These are phyloP conservation scores for Cynocephalus volans DNA, from an alignment of 2,113 vertebrate genomes.

Conservation along the genomic window DNA sequence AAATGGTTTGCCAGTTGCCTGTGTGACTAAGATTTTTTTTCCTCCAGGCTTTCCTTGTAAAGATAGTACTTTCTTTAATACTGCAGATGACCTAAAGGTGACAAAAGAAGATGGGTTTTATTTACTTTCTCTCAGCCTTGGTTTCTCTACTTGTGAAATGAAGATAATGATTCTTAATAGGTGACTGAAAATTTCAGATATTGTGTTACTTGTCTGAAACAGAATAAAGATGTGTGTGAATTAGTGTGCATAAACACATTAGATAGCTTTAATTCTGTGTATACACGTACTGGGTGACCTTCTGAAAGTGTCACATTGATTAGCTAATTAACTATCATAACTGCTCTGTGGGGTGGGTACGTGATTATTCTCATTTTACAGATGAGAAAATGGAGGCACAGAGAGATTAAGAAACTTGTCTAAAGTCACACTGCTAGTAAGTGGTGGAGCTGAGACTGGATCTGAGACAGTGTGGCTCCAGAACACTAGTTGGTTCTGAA, in stretches of 20 bases:
- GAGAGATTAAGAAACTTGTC: background rate
- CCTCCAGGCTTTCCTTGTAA: background rate
- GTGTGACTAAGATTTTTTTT: background rate
- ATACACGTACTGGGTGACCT: background rate
- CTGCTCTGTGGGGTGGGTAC: background rate
- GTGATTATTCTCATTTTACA: background rate
- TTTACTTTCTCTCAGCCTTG: slow-evolving; percentile 4
- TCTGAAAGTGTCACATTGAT: background rate
- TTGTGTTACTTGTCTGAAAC: background rate
- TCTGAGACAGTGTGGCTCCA: background rate
- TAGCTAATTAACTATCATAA: background rate
- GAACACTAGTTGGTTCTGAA: background rate
- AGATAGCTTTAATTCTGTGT: background rate
- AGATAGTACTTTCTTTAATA: slow-evolving; percentile 17
- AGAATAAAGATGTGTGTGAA: background rate
- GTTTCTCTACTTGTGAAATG: slow-evolving; percentile 47
- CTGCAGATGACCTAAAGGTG: background rate
- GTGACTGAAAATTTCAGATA: background rate
- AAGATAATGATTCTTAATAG: background rate
- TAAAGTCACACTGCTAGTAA: background rate
- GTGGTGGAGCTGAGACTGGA: background rate
- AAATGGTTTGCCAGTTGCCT: slow-evolving; percentile 14
- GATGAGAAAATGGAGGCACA: background rate
- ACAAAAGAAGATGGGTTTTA: background rate
- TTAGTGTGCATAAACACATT: background rate